A percentile compares a stretch with the other conserved stretches of the same genome.
Evolutionary conservation across 2,888 invertebrate genomes (phyloP).

Genomic region (Kuschelorhynchus macadamiae): DNA sequence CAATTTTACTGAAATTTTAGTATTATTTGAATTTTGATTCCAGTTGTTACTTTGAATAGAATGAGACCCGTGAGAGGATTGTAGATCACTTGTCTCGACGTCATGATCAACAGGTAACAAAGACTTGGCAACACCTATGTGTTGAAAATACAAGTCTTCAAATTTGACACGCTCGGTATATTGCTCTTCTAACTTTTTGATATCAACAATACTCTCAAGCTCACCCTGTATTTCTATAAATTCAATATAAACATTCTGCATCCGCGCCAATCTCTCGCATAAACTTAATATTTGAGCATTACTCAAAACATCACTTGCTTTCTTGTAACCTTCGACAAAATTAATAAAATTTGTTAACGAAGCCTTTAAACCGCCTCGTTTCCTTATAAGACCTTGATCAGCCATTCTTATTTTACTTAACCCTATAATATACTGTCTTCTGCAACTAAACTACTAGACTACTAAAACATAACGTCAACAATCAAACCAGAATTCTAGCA

Average conservation of each 20-base stretch:
- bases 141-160: background rate
- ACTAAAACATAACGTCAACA: no score
- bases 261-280: background rate
- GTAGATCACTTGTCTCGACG: background rate
- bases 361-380: slow-evolving; percentile 1
- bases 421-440: slow-evolving; percentile 24
- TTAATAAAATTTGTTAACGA: slow-evolving; percentile 1
- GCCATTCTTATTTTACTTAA: slow-evolving; percentile 1
- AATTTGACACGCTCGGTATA: background rate
- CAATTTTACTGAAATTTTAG: background rate
- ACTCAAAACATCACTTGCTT: background rate
- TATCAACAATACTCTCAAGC: background rate
- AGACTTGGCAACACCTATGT: background rate
- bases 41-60: no score
- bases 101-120: no score
- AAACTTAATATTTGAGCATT: slow-evolving; percentile 3
- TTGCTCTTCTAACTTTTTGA: background rate
- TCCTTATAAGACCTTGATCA: no score
- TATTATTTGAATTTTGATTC: no score
- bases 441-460: no score
- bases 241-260: background rate
- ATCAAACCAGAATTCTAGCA: no score
- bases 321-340: background rate
- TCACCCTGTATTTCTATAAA: slow-evolving; percentile 14
- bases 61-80: background rate